A percentile compares a stretch with the other conserved stretches of the same genome.
These are phyloP conservation scores for Hirundo rustica DNA, from an alignment of 2,797 vertebrate genomes.

Conservation along the genomic window DNA sequence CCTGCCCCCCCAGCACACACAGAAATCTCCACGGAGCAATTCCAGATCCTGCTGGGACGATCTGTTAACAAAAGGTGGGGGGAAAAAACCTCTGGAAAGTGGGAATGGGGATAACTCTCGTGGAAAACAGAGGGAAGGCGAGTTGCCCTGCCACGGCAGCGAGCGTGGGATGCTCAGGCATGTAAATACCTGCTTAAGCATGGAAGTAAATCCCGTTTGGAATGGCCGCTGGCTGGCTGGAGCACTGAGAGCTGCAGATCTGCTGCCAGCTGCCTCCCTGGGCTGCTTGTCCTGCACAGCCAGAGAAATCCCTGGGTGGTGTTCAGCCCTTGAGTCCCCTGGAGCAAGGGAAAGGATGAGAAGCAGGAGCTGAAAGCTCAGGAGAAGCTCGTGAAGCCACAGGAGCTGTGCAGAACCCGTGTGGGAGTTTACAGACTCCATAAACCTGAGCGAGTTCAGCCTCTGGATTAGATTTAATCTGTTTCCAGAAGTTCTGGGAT, in stretches of 20 bases:
- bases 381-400: background rate
- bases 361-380: background rate
- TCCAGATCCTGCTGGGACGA: background rate
- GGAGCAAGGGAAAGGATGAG: background rate
- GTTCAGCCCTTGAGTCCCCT: fast-evolving
- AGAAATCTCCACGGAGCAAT: background rate
- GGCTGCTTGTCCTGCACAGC: background rate
- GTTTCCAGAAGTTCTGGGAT: background rate
- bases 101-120: background rate
- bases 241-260: background rate
- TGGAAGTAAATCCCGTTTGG: background rate
- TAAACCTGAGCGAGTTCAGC: background rate
- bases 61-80: background rate
- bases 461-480: background rate
- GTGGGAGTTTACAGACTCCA: background rate
- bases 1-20: background rate
- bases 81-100: background rate
- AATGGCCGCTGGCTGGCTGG: background rate
- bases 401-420: background rate
- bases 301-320: background rate
- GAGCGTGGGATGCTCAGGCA: background rate
- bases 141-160: background rate
- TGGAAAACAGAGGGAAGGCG: background rate
- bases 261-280: background rate
- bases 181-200: background rate